Evolutionary conservation across 1,140 invertebrate species (phyloP), one percentile per base, ranked within the genome.

Genomic region (Ceratosolen solmsi): DNA sequence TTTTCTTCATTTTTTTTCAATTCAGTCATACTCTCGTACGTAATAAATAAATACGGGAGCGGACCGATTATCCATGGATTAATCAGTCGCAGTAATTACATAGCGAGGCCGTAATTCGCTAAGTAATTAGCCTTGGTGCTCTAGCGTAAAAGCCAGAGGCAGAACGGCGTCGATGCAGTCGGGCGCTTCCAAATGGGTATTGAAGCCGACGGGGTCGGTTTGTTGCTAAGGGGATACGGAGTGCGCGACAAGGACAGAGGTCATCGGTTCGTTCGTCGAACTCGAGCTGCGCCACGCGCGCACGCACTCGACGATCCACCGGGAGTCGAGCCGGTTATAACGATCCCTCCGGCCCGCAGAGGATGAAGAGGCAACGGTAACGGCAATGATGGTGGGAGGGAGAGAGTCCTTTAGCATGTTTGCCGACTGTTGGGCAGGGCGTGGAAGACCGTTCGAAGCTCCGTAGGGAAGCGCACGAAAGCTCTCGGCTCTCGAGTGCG

Each of bases 161-260:
- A 38, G 2, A 68, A n/a, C 38, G 15, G 25, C 33, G 63, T 8
- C 17, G n/a, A 13, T 11, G 22, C 33, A 38, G 30, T 20, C 30
- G 63, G 1, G 2, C 15, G 20, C 20, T 20, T 38, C 15, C 15
- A 49, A 51, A 46, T 38, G 41, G 70, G 7, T 20, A 51, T 4
- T 2, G 51, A 22, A 72, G 41, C n/a, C 41, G 1, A 30, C 13
- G n/a, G 25, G 22, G 0, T 25, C 27, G 58, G 25, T 41, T 58
- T 74, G 80, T 76, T 81, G 80, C 80, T 76, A 76, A 33, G 80
- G 60, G 80, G 27, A 70, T 36, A 7, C 2, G 36, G 2, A 58
- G 60, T 49, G n/a, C 60, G 71, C 54, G 71, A 74, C 79, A 81
- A 81, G 72, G 51, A 71, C 72, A 70, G n/a, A 75, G 80, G 80